Base-by-base conservation (phyloP, 2,113 vertebrate species). In the Eulemur rufifrons region DNA sequence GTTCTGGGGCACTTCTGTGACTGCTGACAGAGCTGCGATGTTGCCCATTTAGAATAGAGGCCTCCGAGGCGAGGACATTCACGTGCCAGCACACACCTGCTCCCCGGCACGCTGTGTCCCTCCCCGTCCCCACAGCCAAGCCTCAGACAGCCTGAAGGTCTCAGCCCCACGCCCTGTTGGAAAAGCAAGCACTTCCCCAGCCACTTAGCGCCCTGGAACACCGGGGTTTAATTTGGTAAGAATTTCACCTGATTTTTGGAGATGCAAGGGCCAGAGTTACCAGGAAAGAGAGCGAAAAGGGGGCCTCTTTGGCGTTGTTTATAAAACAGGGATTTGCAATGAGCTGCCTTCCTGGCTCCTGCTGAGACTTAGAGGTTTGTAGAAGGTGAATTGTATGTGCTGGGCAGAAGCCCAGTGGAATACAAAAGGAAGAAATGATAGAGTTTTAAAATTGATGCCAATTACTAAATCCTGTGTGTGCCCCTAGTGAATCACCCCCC, bases 91-190 rank as follows among this genome's bases (percentile, higher is more conserved):
- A 76, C 17, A n/a, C 76, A 92, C 73, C 85, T 64, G 71, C 85
- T 71, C 1, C 0, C 1, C 0, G 2, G 20, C 29, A 45, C 23
- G 1, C 17, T 5, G 14, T 10, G 23, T 32, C 59, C 32, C 61
- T 63, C 4, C 2, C 2, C 1, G 54, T 68, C 20, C 50, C 42
- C n/a, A 10, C 1, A 6, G 56, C 29, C 84, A 10, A 54, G 74
- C n/a, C 50, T 86, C 47, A 10, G 63, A 50, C 10, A 63, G 7
- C 50, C 39, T 2, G 1, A 4, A 8, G 34, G 63, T 42, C 73
- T 91, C 25, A 15, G 59, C 76, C 29, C 7, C 17, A 20, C 5
- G 20, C 5, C 7, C 2, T 5, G 4, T 23, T 73, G 82, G 39
- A 21, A 76, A 81, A 78, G 29, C 7, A 13, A 63, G 74, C 12